These are phyloP conservation scores for Corydoras maculifer DNA, from an alignment of 2,113 vertebrate genomes.

Conservation along the genomic window DNA sequence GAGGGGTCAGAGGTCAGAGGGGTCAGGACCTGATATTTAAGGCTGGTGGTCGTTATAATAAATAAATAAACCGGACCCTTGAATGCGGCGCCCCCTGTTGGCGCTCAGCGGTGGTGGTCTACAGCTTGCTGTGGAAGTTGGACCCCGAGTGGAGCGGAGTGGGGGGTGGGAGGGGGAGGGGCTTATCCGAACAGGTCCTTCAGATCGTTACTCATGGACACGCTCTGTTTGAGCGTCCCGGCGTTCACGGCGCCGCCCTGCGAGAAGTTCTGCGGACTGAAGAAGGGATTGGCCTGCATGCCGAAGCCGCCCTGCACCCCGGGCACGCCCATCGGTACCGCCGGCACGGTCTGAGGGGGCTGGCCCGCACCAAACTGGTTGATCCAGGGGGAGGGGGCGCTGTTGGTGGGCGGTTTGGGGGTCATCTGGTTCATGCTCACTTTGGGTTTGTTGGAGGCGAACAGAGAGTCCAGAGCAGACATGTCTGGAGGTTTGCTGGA, in stretches of 20 bases:
- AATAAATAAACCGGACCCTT: too few relatives aligned
- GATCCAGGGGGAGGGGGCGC: slow-evolving; percentile 74
- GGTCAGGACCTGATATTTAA: too few relatives aligned
- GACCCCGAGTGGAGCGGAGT: too few relatives aligned
- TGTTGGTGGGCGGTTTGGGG: slow-evolving; percentile 61
- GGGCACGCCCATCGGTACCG: slow-evolving; percentile 57
- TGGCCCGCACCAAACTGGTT: slow-evolving; percentile 77
- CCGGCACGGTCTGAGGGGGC: slow-evolving; percentile 64
- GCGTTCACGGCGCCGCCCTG: slow-evolving; percentile 65
- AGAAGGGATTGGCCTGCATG: slow-evolving; percentile 93
- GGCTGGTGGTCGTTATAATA: too few relatives aligned
- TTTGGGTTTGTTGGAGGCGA: slow-evolving; percentile 86
- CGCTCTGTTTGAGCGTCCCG: slow-evolving; percentile 74
- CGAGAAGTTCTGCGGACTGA: slow-evolving; percentile 89
- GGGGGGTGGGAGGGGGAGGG: too few relatives aligned
- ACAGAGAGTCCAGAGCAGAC: slow-evolving; percentile 87
- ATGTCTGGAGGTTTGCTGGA: slow-evolving; percentile 74
- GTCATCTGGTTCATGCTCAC: slow-evolving; percentile 89
- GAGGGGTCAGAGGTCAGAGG: too few relatives aligned
- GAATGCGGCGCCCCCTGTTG: too few relatives aligned
- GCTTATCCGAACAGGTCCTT: slow-evolving; percentile 93
- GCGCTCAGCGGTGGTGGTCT: too few relatives aligned
- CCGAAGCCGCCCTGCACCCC: slow-evolving; percentile 77
- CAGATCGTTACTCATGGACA: slow-evolving; percentile 87
- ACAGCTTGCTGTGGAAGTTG: too few relatives aligned